Evolutionary conservation across 2,113 vertebrate genomes (phyloP), one percentile per base, ranked within the genome.

Genomic region (Microtus oregoni): DNA sequence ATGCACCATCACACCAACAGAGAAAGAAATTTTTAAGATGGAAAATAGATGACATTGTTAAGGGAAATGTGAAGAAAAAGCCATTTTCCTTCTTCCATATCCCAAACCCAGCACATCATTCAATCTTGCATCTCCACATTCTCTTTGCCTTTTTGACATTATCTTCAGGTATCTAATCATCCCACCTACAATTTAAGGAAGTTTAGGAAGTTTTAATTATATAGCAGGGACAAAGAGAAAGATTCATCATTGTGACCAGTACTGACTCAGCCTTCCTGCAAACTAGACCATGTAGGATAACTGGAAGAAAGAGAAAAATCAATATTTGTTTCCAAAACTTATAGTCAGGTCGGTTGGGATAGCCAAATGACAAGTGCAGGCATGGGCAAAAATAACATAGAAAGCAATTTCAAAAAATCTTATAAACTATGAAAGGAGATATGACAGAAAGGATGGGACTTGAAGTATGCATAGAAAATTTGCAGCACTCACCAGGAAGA

Each of bases 41-140:
- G 26, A 85, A 96, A 94, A 75, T 91, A 32, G 68, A 55, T 58
- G 75, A 68, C 79, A 68, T 91, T 58, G 7, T 63, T 78, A 95
- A 77, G 15, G 79, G 10, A 47, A 94, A 89, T 63, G 12, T 20
- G 72, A 26, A 89, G 38, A 90, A 65, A 91, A 0, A 2, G 55
- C 90, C 38, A 12, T 67, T 58, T 96, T 70, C 65, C 13, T 86
- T 38, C 41, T 95, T 22, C 2, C 20, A 73, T 5, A 67, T 58
- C 15, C 35, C 35, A 68, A 88, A 77, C 11, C 19, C 22, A 73
- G 1, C n/a, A 15, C 2, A 30, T 17, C 10, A 30, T 3, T 73
- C 24, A 78, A 1, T 58, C 61, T 86, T 9, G 0, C 2, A 35
- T 55, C 4, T 47, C 24, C 3, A 28, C 11, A 41, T 78, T 81